Conservation (phyloP, 2,797 vertebrate species). For the Acipenser transmontanus region DNA sequence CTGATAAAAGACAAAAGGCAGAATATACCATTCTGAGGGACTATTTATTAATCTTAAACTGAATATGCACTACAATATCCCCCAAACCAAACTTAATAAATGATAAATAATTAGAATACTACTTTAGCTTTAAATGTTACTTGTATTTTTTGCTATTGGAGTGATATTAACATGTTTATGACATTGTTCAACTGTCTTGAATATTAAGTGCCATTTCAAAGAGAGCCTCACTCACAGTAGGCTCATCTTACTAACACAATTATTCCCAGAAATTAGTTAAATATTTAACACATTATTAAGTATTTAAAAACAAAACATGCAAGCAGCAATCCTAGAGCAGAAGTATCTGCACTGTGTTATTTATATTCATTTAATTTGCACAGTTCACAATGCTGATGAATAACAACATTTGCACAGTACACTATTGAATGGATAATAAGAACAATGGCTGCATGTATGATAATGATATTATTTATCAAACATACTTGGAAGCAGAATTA, state of each 20-base stretch:
- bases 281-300: conserved; percentile 18
- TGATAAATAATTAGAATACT: too few species aligned
- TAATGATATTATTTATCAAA: too few species aligned
- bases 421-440: too few species aligned
- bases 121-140: too few species aligned
- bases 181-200: conserved; percentile 6
- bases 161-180: not conserved
- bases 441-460: too few species aligned
- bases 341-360: not conserved
- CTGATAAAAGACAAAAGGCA: too few species aligned
- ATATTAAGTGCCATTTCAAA: conserved; percentile 12
- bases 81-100: too few species aligned
- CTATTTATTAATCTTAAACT: too few species aligned
- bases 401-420: not conserved
- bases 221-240: conserved; percentile 2
- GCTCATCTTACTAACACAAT: conserved; percentile 12
- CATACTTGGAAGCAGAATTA: too few species aligned
- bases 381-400: not conserved
- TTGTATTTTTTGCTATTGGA: too few species aligned
- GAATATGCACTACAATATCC: too few species aligned
- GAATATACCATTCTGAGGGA: too few species aligned
- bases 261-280: conserved; percentile 17
- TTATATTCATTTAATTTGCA: not conserved
- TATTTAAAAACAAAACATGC: conserved; percentile 20
- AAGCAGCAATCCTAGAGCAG: not conserved